Base-by-base conservation (phyloP, 2,113 vertebrate species). In the Stomatorhinus ivindoensis region DNA sequence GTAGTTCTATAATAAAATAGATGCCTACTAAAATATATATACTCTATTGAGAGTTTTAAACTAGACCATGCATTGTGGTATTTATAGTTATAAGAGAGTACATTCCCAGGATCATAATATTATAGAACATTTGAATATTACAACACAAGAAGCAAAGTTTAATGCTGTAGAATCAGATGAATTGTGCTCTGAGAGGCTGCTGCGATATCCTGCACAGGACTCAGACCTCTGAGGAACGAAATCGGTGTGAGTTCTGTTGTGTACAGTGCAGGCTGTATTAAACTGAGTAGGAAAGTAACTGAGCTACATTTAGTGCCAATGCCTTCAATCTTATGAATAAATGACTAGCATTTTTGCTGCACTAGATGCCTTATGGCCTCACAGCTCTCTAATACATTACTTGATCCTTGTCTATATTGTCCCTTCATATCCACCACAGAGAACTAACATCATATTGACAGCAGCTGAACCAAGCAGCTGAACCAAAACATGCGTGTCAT, bases 11-110 rank as follows among this genome's bases (percentile, higher is more conserved):
- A 80, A 80, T 80, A 84, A 84, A 84, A 47, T 84, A 84, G 42
- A 84, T 84, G 82, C 82, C 15, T 84, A 84, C 39, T 84, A 84
- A 84, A 47, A 84, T 84, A 84, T 46, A 84, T 84, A 47, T 84
- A 46, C 24, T 84, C 82, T 42, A n/a, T 47, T 47, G 82, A 84
- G 42, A 84, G 82, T 84, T 84, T 84, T 84, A 84, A 84, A 84
- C 82, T 84, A 84, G 44, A 84, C 82, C 24, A 84, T 44, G 27
- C 82, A 84, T 46, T 46, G 7, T 47, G 47, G 24, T 46, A 46
- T 84, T 84, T n/a, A 24, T 46, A n/a, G 39, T 46, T 84, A 47
- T 24, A 47, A 84, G 42, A 44, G 35, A 19, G 44, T 9, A 84
- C 44, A 21, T 84, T 84, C 42, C 82, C 42, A 46, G 82, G 82